Conservation (phyloP, 2,888 invertebrate genomes). For the Caenorhabditis drosophilae region DNA sequence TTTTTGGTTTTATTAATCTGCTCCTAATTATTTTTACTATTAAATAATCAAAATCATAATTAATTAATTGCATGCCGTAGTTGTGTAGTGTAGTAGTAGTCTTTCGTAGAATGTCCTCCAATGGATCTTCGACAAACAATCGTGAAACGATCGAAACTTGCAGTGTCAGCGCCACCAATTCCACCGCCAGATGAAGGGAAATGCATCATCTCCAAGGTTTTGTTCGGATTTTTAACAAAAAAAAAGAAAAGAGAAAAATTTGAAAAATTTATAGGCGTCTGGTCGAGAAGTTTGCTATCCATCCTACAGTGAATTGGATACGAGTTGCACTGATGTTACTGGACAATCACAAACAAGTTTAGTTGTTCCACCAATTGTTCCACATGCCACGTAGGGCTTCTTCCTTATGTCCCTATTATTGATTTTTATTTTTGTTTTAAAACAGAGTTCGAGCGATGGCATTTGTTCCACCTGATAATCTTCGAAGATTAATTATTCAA, state of each 20-base stretch:
- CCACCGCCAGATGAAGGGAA: conserved; percentile 65
- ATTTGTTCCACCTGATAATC: conserved; percentile 67
- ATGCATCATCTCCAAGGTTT: conserved; percentile 59
- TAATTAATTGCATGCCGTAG: too few relatives aligned
- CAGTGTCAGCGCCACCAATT: conserved; percentile 68
- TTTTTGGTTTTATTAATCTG: too few relatives aligned
- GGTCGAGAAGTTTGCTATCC: conserved; percentile 65
- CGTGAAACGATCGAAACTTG: conserved; percentile 3
- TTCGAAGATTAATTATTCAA: conserved; percentile 64
- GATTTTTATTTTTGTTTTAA: background rate
- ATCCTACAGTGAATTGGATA: conserved; percentile 63
- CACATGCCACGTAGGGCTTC: conserved; percentile 67
- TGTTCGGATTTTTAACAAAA: conserved; percentile 2
- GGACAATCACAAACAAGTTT: conserved; percentile 50
- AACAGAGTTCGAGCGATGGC: conserved; percentile 68
- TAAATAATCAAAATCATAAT: too few relatives aligned
- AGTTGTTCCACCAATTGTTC: conserved; percentile 62
- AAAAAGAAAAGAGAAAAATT: background rate
- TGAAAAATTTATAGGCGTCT: conserved; percentile 41
- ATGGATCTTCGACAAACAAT: too few relatives aligned
- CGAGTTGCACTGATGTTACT: conserved; percentile 63
- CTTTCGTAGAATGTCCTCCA: too few relatives aligned
- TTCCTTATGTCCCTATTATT: background rate
- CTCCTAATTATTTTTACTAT: too few relatives aligned
- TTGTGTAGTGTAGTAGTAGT: too few relatives aligned